Percentiles rank a stretch among this genome's conserved stretches.
phyloP scores from a whole-genome alignment of 1,140 invertebrate species.

The Phenacoccus solenopsis region DNA sequence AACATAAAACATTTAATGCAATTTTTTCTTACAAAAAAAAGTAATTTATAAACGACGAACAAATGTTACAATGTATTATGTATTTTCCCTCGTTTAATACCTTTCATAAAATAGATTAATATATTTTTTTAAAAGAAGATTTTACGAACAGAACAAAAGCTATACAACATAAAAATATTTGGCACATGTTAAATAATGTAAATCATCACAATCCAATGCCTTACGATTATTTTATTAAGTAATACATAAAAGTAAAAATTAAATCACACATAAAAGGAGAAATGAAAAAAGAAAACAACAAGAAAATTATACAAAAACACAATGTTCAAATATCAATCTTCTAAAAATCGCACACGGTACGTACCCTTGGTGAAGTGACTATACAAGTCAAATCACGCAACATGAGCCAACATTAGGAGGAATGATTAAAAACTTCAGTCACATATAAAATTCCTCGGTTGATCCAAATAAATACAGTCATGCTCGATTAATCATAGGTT shows the following conservation, averaged over 20 bases:
- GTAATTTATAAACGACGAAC: neutral
- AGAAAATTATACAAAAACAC: neutral
- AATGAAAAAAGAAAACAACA: neutral
- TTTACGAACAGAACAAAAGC: neutral
- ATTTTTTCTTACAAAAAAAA: neutral
- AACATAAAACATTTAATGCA: neutral
- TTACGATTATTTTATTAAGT: constrained; percentile 4
- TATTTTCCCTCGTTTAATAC: neutral
- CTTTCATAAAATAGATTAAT: neutral
- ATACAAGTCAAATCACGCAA: neutral
- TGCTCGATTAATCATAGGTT: constrained; percentile 49
- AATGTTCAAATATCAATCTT: neutral
- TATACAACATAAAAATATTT: constrained; percentile 6
- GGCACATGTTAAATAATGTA: neutral
- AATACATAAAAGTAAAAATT: constrained; percentile 10
- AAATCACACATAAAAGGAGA: neutral
- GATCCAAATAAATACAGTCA: constrained; percentile 65
- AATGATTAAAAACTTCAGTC: constrained; percentile 29
- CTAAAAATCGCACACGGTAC: neutral
- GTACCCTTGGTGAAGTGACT: neutral
- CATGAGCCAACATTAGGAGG: neutral
- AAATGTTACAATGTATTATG: neutral
- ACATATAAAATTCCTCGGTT: constrained; percentile 66
- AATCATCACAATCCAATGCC: constrained; percentile 4
- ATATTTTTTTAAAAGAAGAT: neutral